These are phyloP conservation scores for Amphibalanus amphitrite DNA, from an alignment of 1,140 invertebrate genomes.

Conservation along the genomic window DNA sequence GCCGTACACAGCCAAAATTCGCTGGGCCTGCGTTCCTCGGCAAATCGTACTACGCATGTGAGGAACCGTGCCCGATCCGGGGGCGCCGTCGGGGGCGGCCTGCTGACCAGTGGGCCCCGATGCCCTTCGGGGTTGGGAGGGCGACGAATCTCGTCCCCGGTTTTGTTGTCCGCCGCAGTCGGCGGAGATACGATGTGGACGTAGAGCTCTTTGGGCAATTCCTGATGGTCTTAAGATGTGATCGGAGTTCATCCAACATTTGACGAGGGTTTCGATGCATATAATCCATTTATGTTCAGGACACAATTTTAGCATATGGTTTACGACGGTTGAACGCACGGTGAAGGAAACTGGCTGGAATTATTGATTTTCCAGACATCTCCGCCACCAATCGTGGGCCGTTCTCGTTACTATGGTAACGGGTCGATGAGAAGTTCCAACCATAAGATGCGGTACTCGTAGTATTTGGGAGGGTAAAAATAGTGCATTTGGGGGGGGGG, in stretches of 20 bases:
- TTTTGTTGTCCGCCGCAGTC: not conserved
- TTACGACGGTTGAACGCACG: too few relatives aligned
- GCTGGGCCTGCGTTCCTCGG: not conserved
- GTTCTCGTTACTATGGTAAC: not conserved
- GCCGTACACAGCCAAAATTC: conserved; percentile 2
- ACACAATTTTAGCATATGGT: too few relatives aligned
- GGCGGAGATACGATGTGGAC: too few relatives aligned
- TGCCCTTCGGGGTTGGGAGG: not conserved
- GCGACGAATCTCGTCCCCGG: not conserved
- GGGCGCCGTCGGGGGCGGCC: not conserved
- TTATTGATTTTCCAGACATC: not conserved
- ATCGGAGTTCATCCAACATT: too few relatives aligned
- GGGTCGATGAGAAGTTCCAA: not conserved
- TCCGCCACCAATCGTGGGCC: not conserved
- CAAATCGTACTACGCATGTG: conserved; percentile 2
- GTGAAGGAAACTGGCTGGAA: not conserved
- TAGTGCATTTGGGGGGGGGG: too few relatives aligned
- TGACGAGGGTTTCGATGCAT: too few relatives aligned
- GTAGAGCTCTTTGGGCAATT: too few relatives aligned
- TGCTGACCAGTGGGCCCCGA: not conserved
- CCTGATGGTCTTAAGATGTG: too few relatives aligned
- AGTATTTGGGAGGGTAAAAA: too few relatives aligned
- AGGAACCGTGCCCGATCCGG: not conserved
- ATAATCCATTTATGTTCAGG: too few relatives aligned
- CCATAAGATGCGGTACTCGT: not conserved